Base-by-base conservation (phyloP, 2,888 invertebrate species). In the Diadromus collaris region DNA sequence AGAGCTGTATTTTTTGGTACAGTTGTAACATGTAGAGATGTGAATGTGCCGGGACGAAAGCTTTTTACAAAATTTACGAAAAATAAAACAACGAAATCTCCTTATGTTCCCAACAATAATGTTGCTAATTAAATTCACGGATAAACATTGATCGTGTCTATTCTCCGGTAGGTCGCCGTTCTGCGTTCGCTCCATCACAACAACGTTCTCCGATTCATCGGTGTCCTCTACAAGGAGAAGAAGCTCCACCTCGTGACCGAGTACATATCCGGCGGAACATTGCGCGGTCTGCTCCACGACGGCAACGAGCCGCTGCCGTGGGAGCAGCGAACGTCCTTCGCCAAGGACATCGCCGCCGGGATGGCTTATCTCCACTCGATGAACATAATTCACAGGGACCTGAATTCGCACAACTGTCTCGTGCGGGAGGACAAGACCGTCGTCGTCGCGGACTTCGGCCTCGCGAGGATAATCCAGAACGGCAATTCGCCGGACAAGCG, bases 391-490 rank as follows among this genome's bases (percentile, higher is more conserved):
- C 98, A 98, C 92, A 92, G 98, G 70, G 98, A 98, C 92, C 94
- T 98, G 88, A 98, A 98, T 92, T 98, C 98, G 29, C 96, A 97
- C 91, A 98, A 98, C 92, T 98, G 98, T 91, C 93, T 98, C 84
- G 96, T 98, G 64, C 93, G 97, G 86, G 96, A 96, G 94, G 97
- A 98, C 91, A 95, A 95, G 88, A 96, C 96, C 7, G 97, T 98
- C 58, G 97, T 98, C 32, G 98, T 98, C 21, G 98, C 98, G 1
- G 98, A 98, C 92, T 98, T 98, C 91, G 98, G 98, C 0, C 92
- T 98, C 82, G 98, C 98, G 0, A 93, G 98, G 75, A 95, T 96
- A 76, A 95, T 96, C 78, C 94, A 93, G 1, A 90, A 91, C 70
- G 89, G 91, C 2, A 91, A 90, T 82, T 86, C 90, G 0, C 86